Evolutionary conservation across 2,113 vertebrate genomes (phyloP).

Genomic region (Albula goreensis): DNA sequence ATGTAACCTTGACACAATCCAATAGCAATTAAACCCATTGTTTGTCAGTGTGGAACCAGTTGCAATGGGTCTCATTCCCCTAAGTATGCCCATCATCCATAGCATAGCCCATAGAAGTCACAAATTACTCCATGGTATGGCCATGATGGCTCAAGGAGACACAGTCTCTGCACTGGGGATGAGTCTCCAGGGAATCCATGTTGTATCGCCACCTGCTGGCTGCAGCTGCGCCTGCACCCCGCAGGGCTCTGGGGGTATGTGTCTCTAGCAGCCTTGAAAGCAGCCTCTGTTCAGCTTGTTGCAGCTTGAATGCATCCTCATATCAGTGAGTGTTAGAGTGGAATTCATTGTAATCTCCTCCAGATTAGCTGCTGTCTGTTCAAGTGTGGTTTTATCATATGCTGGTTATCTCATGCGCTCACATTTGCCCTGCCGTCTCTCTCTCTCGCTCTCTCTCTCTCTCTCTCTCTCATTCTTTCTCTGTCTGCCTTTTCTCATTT

Average conservation of each 20-base stretch:
- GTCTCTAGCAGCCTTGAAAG: not conserved
- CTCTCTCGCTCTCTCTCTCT: not conserved
- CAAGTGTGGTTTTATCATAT: conserved; percentile 3
- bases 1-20: not conserved
- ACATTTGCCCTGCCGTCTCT: not conserved
- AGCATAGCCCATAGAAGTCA: not conserved
- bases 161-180: not conserved
- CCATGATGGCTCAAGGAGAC: not conserved
- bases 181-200: not conserved
- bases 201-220: conserved; percentile 13
- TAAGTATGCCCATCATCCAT: not conserved
- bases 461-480: not conserved
- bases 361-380: conserved; percentile 19
- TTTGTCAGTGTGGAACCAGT: not conserved
- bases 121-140: not conserved
- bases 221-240: not conserved
- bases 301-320: not conserved
- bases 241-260: not conserved
- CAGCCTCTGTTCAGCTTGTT: not conserved
- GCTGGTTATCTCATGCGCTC: not conserved
- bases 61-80: not conserved
- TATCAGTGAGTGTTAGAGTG: not conserved
- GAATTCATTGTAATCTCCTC: conserved; percentile 12
- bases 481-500: not conserved
- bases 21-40: not conserved